Evolutionary conservation across 2,113 vertebrate genomes (phyloP).

Genomic region (Scomber colias): DNA sequence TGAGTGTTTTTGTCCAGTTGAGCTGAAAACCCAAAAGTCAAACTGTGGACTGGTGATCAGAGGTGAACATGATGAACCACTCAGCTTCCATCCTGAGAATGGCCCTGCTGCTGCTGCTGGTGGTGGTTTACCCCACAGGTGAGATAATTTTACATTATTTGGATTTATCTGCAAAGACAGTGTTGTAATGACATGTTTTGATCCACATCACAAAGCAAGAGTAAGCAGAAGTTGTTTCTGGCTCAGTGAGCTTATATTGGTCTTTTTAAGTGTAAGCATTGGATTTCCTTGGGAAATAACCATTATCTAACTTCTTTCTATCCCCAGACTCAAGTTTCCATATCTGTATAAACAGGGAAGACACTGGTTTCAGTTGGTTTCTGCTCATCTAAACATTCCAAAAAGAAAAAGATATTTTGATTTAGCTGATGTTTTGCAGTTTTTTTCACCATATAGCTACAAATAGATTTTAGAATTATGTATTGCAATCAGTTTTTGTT

Average conservation of each 20-base stretch:
- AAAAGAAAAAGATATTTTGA: background rate
- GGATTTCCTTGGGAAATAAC: no score
- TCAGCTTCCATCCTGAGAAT: constrained; percentile 39
- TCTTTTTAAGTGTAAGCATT: background rate
- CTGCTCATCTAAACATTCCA: background rate
- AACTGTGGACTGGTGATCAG: background rate
- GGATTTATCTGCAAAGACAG: background rate
- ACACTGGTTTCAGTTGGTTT: background rate
- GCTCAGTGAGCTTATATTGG: background rate
- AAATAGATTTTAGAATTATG: no score
- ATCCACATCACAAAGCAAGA: background rate
- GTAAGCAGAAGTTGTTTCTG: background rate
- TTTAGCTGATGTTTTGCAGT: no score
- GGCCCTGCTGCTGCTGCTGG: constrained; percentile 40
- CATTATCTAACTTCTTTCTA: background rate
- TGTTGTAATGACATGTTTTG: background rate
- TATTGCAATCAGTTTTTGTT: no score
- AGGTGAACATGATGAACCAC: constrained; percentile 48
- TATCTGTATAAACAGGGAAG: background rate
- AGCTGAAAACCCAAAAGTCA: background rate
- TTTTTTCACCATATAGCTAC: no score
- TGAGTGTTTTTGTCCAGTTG: background rate
- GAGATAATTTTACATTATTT: constrained; percentile 34
- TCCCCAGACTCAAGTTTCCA: background rate
- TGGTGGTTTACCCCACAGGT: constrained; percentile 57